Evolutionary conservation across 2,888 invertebrate genomes (phyloP).

Genomic region (Zygogramma bicolorata): DNA sequence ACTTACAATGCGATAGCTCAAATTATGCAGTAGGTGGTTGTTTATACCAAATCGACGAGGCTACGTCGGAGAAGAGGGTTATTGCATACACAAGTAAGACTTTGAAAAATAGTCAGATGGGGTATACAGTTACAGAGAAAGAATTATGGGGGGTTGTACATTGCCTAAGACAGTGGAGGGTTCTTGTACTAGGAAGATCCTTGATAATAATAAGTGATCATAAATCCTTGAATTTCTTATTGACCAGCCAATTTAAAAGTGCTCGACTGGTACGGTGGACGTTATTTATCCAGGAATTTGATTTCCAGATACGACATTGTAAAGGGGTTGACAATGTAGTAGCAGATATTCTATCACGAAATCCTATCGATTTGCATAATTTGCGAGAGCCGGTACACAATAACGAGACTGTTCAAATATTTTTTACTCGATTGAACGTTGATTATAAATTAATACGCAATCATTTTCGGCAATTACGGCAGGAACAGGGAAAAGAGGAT

Average conservation of each 20-base stretch:
- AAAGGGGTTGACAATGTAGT: constrained; percentile 28
- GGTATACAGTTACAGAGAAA: constrained; percentile 28
- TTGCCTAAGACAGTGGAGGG: constrained; percentile 28
- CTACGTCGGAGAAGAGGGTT: constrained; percentile 1
- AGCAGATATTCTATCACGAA: too few relatives aligned
- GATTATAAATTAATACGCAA: too few relatives aligned
- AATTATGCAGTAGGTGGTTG: constrained; percentile 1
- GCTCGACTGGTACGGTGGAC: constrained; percentile 32
- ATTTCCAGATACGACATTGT: constrained; percentile 29
- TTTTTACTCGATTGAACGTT: too few relatives aligned
- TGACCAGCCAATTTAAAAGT: constrained; percentile 14
- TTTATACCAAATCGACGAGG: constrained; percentile 2
- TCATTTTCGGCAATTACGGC: too few relatives aligned
- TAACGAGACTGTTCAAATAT: too few relatives aligned
- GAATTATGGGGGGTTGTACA: constrained; percentile 22
- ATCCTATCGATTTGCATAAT: too few relatives aligned
- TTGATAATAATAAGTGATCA: constrained; percentile 31
- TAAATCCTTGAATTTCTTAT: constrained; percentile 30
- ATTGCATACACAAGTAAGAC: constrained; percentile 32
- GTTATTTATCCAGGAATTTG: constrained; percentile 28
- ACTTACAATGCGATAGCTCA: constrained; percentile 18
- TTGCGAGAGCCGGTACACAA: too few relatives aligned
- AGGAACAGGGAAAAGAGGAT: too few relatives aligned
- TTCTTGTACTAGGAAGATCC: constrained; percentile 18
- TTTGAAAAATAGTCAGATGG: constrained; percentile 16